Conservation (phyloP, 2,888 invertebrate species). For the Tetheella fluctuosa region DNA sequence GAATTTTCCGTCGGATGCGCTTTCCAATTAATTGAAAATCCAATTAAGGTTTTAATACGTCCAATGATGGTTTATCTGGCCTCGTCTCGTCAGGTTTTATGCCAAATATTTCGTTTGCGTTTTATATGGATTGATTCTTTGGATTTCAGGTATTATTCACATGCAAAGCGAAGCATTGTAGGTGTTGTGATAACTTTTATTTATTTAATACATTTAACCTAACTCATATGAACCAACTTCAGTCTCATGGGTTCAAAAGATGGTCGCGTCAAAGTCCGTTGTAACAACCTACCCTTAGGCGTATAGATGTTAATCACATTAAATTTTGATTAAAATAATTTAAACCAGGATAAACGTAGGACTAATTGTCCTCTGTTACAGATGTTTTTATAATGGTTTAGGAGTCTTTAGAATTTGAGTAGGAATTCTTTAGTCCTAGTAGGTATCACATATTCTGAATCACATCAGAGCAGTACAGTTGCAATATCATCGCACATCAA, state of each 20-base stretch:
- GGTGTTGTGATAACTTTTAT: not conserved
- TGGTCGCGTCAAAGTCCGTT: no score
- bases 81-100: slow-evolving; percentile 35
- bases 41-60: slow-evolving; percentile 66
- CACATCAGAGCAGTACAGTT: slow-evolving; percentile 14
- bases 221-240: no score
- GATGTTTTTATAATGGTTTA: no score
- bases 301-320: no score
- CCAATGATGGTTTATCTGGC: slow-evolving; percentile 60
- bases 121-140: slow-evolving; percentile 13
- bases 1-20: slow-evolving; percentile 57
- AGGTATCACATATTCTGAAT: slow-evolving; percentile 1
- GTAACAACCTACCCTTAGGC: no score
- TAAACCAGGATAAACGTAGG: no score
- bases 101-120: slow-evolving; percentile 21
- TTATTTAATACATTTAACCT: no score
- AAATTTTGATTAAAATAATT: no score
- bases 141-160: not conserved
- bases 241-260: no score
- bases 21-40: slow-evolving; percentile 73
- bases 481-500: slow-evolving; percentile 20
- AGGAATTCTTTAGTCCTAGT: no score
- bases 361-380: no score
- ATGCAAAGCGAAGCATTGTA: not conserved
- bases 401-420: not conserved